A percentile compares a stretch with the other conserved stretches of the same genome.
Evolutionary conservation across 2,113 vertebrate genomes (phyloP).

Genomic region (Phasianus colchicus): DNA sequence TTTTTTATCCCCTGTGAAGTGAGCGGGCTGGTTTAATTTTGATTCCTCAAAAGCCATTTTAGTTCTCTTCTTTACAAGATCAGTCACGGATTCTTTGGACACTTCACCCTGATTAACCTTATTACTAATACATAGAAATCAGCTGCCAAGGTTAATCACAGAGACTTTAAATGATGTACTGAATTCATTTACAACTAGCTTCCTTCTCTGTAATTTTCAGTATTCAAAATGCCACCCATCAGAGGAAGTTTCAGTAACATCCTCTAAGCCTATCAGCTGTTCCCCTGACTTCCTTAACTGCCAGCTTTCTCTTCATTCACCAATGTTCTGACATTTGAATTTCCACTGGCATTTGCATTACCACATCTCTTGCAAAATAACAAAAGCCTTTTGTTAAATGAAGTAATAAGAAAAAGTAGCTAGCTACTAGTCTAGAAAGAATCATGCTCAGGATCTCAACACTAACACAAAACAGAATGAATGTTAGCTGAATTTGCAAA

Average conservation of each 20-base stretch:
- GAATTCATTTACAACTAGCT: neutral
- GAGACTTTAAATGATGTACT: neutral
- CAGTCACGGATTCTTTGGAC: neutral
- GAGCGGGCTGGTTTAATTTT: neutral
- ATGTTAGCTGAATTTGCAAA: neutral
- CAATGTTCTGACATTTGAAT: neutral
- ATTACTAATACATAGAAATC: neutral
- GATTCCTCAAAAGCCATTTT: neutral
- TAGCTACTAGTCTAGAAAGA: neutral
- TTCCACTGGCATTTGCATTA: conserved; percentile 27
- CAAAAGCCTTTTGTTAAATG: neutral
- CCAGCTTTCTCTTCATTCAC: neutral
- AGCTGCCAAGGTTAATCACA: neutral
- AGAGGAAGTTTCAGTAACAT: neutral
- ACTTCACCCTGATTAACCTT: conserved; percentile 5
- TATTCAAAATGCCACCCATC: neutral
- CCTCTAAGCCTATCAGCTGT: neutral
- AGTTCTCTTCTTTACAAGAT: neutral
- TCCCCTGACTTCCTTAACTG: neutral
- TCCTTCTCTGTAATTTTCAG: conserved; percentile 16
- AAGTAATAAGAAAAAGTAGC: conserved; percentile 8
- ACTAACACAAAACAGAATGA: neutral
- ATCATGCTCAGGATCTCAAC: neutral
- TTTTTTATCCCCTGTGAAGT: neutral
- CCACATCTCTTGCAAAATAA: neutral